Evolutionary conservation across 2,888 invertebrate species (phyloP).

Genomic region (Coremacera marginata): DNA sequence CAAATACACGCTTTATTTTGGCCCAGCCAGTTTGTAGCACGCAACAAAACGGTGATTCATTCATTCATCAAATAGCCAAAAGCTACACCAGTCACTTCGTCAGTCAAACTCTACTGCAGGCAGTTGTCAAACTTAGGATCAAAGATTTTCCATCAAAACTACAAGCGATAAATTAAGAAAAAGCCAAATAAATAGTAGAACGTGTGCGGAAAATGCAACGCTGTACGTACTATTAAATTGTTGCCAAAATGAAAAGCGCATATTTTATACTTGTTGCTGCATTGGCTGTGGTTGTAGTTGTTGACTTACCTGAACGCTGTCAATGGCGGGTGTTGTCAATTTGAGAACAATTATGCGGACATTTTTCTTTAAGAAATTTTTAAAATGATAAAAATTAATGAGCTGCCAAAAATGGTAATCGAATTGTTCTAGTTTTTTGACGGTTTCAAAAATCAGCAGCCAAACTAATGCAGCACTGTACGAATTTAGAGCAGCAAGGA

Average conservation of each 20-base stretch:
- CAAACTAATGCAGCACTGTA: background rate
- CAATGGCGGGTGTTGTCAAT: slow-evolving; percentile 58
- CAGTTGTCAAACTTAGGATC: slow-evolving; percentile 21
- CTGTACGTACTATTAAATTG: slow-evolving; percentile 38
- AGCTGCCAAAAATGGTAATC: slow-evolving; percentile 63
- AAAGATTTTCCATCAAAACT: slow-evolving; percentile 32
- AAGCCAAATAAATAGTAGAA: slow-evolving; percentile 3
- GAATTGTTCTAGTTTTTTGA: background rate
- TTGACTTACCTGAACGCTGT: slow-evolving; percentile 34
- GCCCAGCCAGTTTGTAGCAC: background rate
- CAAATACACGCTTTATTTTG: background rate
- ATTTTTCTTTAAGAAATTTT: slow-evolving; percentile 3
- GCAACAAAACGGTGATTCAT: slow-evolving; percentile 17
- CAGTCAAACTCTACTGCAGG: background rate
- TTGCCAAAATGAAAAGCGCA: slow-evolving; percentile 37
- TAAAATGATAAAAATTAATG: slow-evolving; percentile 56
- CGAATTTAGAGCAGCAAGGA: background rate
- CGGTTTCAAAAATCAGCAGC: slow-evolving; percentile 3
- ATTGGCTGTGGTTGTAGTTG: slow-evolving; percentile 48
- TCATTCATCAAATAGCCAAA: slow-evolving; percentile 17
- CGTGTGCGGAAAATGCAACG: slow-evolving; percentile 18
- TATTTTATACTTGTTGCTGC: slow-evolving; percentile 39
- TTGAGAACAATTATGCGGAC: slow-evolving; percentile 60
- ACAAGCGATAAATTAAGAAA: slow-evolving; percentile 33
- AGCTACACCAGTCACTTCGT: background rate